Evolutionary conservation across 2,888 invertebrate species (phyloP).

Genomic region (Poecilobothrus nobilitatus): DNA sequence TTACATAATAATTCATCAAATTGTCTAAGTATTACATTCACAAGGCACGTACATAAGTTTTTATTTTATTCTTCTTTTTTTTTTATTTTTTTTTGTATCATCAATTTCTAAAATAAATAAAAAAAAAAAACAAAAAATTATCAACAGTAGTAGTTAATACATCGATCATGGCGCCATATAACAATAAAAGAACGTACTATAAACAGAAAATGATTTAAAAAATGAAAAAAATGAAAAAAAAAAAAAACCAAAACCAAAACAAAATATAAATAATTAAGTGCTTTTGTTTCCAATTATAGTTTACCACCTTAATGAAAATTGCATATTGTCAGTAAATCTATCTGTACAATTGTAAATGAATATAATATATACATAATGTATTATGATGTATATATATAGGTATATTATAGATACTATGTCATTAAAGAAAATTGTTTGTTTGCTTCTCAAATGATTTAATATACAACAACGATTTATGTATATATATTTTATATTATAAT

Average conservation of each 20-base stretch:
- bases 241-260: too few relatives aligned
- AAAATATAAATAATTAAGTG: background rate
- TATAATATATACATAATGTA: too few relatives aligned
- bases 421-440: constrained; percentile 6
- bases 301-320: background rate
- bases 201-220: background rate
- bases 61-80: too few relatives aligned
- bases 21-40: background rate
- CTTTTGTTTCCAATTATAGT: background rate
- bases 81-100: background rate
- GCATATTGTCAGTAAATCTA: background rate
- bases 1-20: background rate
- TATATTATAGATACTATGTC: background rate
- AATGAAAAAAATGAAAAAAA: too few relatives aligned
- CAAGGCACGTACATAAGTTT: background rate
- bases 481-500: too few relatives aligned
- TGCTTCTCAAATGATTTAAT: background rate
- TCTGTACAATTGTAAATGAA: background rate
- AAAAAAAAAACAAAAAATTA: background rate
- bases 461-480: background rate
- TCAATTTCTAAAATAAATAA: background rate
- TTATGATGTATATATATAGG: too few relatives aligned
- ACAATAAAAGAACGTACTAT: background rate
- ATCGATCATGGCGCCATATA: background rate
- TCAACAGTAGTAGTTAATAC: background rate